phyloP scores from a whole-genome alignment of 2,113 vertebrate genomes.

The Columba janthina region DNA sequence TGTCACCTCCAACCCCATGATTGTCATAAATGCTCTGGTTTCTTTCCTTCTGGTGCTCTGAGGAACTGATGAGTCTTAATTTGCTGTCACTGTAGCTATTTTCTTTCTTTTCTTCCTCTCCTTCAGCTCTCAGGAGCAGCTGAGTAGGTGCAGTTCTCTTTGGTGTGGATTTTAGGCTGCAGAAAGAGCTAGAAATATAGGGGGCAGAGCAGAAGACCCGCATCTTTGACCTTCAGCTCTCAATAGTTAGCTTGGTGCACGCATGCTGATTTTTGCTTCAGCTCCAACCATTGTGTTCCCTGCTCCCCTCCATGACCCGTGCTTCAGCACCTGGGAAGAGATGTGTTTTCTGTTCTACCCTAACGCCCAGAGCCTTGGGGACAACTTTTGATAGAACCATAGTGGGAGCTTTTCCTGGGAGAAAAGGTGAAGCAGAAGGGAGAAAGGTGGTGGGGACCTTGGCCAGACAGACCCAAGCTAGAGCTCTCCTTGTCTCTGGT shows the following conservation, averaged over 20 bases:
- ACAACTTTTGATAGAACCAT: neutral
- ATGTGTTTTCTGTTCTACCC: neutral
- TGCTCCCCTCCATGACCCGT: neutral
- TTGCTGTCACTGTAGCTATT: conserved; percentile 24
- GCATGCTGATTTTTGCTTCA: neutral
- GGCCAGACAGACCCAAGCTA: neutral
- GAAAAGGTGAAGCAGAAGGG: neutral
- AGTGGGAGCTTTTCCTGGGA: neutral
- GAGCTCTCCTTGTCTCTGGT: neutral
- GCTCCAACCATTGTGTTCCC: neutral
- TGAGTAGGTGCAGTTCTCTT: neutral
- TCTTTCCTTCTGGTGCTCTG: conserved; percentile 45
- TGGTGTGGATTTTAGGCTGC: neutral
- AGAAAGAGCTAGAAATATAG: neutral
- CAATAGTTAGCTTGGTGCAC: neutral
- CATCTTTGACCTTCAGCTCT: neutral
- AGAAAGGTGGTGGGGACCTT: neutral
- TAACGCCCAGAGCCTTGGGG: neutral
- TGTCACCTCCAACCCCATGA: conserved; percentile 31
- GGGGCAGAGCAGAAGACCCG: neutral
- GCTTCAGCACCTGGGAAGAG: neutral
- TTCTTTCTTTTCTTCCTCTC: conserved; percentile 53
- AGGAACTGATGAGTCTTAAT: conserved; percentile 42
- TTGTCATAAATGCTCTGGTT: conserved; percentile 47
- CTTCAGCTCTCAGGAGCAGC: neutral